Evolutionary conservation across 1,140 invertebrate species (phyloP).

Genomic region (Drosophila navojoa): DNA sequence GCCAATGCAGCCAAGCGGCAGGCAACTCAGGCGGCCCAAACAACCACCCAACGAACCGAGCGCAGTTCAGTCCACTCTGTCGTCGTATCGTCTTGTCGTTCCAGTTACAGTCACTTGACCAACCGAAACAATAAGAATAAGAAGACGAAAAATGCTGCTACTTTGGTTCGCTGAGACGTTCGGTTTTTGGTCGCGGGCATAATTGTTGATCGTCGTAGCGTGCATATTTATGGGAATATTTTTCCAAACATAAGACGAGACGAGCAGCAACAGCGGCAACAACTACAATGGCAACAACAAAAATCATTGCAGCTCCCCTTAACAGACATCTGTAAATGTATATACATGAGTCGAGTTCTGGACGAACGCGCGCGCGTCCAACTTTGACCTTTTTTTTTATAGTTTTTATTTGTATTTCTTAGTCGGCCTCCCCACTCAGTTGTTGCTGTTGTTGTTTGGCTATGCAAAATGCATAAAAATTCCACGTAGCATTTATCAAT

Average conservation of each 20-base stretch:
- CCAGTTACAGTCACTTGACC: slow-evolving; percentile 83
- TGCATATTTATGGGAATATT: slow-evolving; percentile 82
- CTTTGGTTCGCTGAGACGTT: slow-evolving; percentile 38
- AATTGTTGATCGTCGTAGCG: slow-evolving; percentile 79
- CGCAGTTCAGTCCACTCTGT: slow-evolving; percentile 44
- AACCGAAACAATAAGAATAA: slow-evolving; percentile 82
- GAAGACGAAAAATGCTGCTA: slow-evolving; percentile 46
- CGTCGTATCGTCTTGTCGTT: slow-evolving; percentile 60
- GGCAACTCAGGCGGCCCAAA: slow-evolving; percentile 23
- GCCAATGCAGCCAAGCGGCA: slow-evolving; percentile 64
- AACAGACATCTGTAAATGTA: background rate
- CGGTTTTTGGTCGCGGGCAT: slow-evolving; percentile 66
- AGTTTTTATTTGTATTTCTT: slow-evolving; percentile 2
- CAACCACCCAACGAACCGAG: slow-evolving; percentile 45
- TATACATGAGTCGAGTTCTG: slow-evolving; percentile 55
- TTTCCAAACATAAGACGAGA: slow-evolving; percentile 22
- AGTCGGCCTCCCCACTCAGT: background rate
- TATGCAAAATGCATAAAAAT: slow-evolving; percentile 78
- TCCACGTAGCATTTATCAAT: slow-evolving; percentile 68
- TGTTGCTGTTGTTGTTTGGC: slow-evolving; percentile 23
- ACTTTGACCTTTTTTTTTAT: slow-evolving; percentile 74
- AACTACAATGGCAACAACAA: slow-evolving; percentile 13
- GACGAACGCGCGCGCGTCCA: slow-evolving; percentile 77
- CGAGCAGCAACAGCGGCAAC: too few relatives aligned
- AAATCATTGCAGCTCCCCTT: slow-evolving; percentile 62